Base-by-base conservation (phyloP, 2,888 invertebrate genomes). In the Hirudinaria manillensis region DNA sequence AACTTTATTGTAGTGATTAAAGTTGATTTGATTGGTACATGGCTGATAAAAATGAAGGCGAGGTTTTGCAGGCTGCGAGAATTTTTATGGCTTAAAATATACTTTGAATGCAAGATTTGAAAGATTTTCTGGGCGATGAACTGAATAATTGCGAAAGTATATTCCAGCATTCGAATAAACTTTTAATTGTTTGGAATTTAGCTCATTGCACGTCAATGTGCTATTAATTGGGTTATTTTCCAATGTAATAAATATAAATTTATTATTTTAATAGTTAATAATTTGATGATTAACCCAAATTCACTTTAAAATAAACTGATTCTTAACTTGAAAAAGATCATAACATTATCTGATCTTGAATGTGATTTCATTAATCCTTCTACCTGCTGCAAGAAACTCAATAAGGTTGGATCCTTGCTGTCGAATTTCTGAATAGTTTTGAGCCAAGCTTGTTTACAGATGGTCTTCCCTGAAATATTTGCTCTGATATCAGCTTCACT, bases 391-490 rank as follows among this genome's bases (percentile, higher is more conserved):
- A 29, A 61, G 29, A 61, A 29, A 29, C 61, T 61, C 24, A 61
- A 61, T 29, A 61, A 61, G 29, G 61, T 61, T 61, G 29, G 61
- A 27, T 29, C 13, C 13, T 61, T 29, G 29, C 13, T 61, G 1
- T 27, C 1, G 2, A 16, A 61, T 61, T 61, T 27, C 13, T 7
- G 24, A 19, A 61, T 29, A 1, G 10, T 61, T 61, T 61, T 61
- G 24, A 27, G n/a, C n/a, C n/a, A 61, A 19, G 10, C 13, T 61
- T 61, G 19, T 27, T 7, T 61, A 16, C n/a, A 61, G 61, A 61
- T 61, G 61, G 61, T 61, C n/a, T 29, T 61, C 10, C 61, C 61
- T 27, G 61, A 61, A 61, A 61, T 61, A 61, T 27, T 61, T 61
- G 61, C 24, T 10, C 24, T 61, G 19, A 29, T n/a, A 27, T 24